These are phyloP conservation scores for Trichonephila clavata DNA, from an alignment of 1,140 invertebrate species.

Conservation along the genomic window DNA sequence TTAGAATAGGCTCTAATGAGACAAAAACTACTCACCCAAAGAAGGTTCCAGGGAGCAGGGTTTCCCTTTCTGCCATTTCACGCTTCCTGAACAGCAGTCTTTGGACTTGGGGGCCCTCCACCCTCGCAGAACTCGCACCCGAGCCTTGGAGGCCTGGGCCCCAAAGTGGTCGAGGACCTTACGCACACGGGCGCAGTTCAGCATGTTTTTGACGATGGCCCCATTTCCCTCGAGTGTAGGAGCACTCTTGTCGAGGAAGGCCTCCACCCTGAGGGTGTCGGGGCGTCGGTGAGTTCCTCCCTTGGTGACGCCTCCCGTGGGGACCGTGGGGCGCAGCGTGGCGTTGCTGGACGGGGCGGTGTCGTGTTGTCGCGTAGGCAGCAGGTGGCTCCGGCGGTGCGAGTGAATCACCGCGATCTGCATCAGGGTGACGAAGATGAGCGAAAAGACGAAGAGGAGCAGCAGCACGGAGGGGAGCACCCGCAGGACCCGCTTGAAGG, in stretches of 20 bases:
- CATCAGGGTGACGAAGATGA: slow-evolving; percentile 78
- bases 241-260: slow-evolving; percentile 79
- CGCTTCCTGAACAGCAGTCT: not conserved
- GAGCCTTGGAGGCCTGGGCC: not conserved
- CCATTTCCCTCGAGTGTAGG: slow-evolving; percentile 79
- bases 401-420: slow-evolving; percentile 78
- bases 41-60: slow-evolving; percentile 4
- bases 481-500: slow-evolving; percentile 77
- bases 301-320: slow-evolving; percentile 25
- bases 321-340: not conserved
- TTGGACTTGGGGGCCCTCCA: not conserved
- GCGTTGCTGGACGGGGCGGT: slow-evolving; percentile 27
- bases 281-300: slow-evolving; percentile 49
- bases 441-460: slow-evolving; percentile 77
- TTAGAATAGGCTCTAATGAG: too few species aligned
- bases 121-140: not conserved
- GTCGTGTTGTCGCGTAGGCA: slow-evolving; percentile 22
- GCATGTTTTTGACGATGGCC: slow-evolving; percentile 78
- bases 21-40: slow-evolving; percentile 45
- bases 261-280: slow-evolving; percentile 78
- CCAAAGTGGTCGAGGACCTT: slow-evolving; percentile 37
- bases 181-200: slow-evolving; percentile 75
- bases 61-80: slow-evolving; percentile 43
- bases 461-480: slow-evolving; percentile 78
- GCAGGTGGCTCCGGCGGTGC: slow-evolving; percentile 73